Base-by-base conservation (phyloP, 2,888 invertebrate species). In the Hirtodrosophila confusa region DNA sequence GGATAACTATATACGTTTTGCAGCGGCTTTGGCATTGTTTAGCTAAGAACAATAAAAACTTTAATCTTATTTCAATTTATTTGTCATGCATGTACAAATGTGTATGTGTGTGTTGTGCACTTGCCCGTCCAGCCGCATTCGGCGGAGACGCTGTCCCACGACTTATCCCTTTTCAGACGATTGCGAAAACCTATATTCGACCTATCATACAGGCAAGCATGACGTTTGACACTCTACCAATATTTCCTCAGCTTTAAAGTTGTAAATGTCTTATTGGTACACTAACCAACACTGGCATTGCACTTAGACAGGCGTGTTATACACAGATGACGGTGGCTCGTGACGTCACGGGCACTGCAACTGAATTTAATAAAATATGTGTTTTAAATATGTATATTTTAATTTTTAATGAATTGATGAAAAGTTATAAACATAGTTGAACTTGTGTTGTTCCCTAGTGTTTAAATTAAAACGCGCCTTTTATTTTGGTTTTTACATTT, bases 131-230 rank as follows among this genome's bases (percentile, higher is more conserved):
- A 33, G 3, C 61, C 47, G 48, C 83, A 77, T 3, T 54, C 50
- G 2, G 4, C 29, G 5, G 70, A 39, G 6, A 79, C 54, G 3
- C 2, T 29, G 2, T n/a, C 12, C 80, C 76, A 77, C 0, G 79
- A 70, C 23, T 3, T 53, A 1, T 29, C 39, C 5, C 54, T 45
- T 27, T 33, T 45, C 4, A 9, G 17, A 4, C 44, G 33, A 31
- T 64, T 55, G 6, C 64, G 58, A 39, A 75, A 64, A 9, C 51
- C 55, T 11, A 41, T 10, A 23, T 51, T 12, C 11, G 31, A 17
- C 41, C 41, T 79, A 10, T 62, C 23, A 11, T 69, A 79, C 23
- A 83, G 40, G 7, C 70, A 70, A 1, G 23, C 36, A n/a, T 83
- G 11, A 0, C n/a, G n/a, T n/a, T n/a, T n/a, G n/a, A n/a, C n/a